Evolutionary conservation across 2,113 vertebrate species (phyloP).

Genomic region (Caloenas nicobarica): DNA sequence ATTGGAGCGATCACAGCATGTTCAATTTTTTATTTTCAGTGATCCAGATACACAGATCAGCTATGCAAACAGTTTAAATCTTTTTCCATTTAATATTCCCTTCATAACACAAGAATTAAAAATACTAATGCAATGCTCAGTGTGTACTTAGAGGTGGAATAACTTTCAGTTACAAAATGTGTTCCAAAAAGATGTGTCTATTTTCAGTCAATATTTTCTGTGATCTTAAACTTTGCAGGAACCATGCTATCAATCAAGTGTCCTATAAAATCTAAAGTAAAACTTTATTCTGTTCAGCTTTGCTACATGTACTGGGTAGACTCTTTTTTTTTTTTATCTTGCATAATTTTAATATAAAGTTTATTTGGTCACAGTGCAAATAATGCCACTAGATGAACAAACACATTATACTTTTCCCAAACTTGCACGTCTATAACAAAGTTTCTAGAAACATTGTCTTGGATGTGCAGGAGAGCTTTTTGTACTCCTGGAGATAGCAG

Average conservation of each 20-base stretch:
- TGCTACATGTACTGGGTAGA: not conserved
- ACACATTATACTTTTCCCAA: not conserved
- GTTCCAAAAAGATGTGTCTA: not conserved
- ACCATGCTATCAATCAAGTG: not conserved
- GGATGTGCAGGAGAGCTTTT: not conserved
- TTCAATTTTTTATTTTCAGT: not conserved
- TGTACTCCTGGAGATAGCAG: not conserved
- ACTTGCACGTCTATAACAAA: not conserved
- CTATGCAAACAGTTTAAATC: not conserved
- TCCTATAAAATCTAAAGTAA: not conserved
- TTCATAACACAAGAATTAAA: not conserved
- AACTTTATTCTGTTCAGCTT: not conserved
- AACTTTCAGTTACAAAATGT: not conserved
- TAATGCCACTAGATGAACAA: not conserved
- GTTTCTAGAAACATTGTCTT: not conserved
- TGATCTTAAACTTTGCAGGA: not conserved
- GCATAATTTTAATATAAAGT: not conserved
- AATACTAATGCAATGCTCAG: not conserved
- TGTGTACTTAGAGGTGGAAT: not conserved
- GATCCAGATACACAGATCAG: not conserved
- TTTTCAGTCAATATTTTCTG: not conserved
- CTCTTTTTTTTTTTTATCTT: not conserved
- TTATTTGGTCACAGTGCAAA: not conserved
- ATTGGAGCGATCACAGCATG: not conserved
- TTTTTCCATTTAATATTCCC: not conserved